Evolutionary conservation across 2,113 vertebrate genomes (phyloP), one percentile per base, ranked within the genome.

Genomic region (Trachemys scripta): DNA sequence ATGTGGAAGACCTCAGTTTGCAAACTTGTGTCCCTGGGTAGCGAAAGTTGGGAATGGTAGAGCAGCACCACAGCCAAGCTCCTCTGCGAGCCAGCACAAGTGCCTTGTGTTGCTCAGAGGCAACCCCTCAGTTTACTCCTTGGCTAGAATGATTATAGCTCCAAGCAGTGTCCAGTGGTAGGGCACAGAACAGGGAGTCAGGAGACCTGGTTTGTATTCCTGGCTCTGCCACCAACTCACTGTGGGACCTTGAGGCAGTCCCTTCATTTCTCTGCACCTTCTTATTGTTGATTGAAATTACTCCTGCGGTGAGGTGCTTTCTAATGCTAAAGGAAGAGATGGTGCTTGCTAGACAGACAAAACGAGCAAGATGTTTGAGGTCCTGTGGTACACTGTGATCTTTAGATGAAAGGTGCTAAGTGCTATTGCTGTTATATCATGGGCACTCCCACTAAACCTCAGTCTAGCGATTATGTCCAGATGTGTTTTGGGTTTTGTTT

Each of bases 111-210:
- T 72, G 31, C 69, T 75, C n/a, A 20, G 19, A 22, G 5, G 29
- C 75, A 78, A 25, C 22, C 5, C 38, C 22, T 75, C 10, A 3
- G 45, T 78, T 45, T 45, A 78, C 42, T 42, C 42, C 72, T 78
- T 12, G 25, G n/a, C n/a, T 72, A 22, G 7, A 22, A 72, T 38
- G 56, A 91, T 19, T 51, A 89, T 27, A 29, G 19, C 62, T 80
- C 7, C 54, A 87, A 76, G 8, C 3, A 49, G 7, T 83, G 4
- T 35, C 20, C 7, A 19, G 8, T 25, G 56, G 31, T 94, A 89
- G 0, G 78, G 9, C 56, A 50, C 17, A 9, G 1, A 0, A 12
- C 5, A 38, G 31, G 16, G 42, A 5, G 5, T 72, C n/a, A 47
- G 31, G 38, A 69, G 5, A 84, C 56, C 49, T 22, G 29, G 17